Base-by-base conservation (phyloP, 2,797 vertebrate species). In the Enteromius unitaeniatus region DNA sequence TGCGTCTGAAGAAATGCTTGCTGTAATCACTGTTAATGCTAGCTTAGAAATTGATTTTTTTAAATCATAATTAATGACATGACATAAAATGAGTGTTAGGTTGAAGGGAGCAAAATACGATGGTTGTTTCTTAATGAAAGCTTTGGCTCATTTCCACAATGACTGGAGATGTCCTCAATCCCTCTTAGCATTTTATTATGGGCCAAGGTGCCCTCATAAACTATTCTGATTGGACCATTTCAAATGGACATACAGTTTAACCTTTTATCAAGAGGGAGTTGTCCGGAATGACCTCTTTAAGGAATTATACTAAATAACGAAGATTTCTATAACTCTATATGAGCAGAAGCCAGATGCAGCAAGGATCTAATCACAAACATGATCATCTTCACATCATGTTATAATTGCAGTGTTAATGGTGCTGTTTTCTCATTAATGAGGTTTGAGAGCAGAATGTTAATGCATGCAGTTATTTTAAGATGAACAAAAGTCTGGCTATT, bases 191-290 rank as follows among this genome's bases (percentile, higher is more conserved):
- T 81, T 86, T 73, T 79, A 81, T 83, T 83, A 85, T 55, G 81
- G 78, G 60, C 81, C 82, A 87, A 87, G 82, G 82, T 87, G 86
- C 74, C 86, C 86, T 58, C 73, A 87, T 87, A 86, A 86, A 85
- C 77, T 86, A 83, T 85, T 86, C 67, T 83, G 81, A 86, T 83
- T 83, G 76, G 62, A 69, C 51, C 21, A 7, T 69, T 86, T 83
- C 58, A 81, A 62, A 83, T 70, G 65, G 65, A 60, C 65, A 70
- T 77, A 47, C 70, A 40, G 42, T 76, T 75, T 67, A 76, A 82
- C 81, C 72, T 83, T 70, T 70, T 42, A n/a, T 76, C 45, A 19
- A 6, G 23, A 55, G 34, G 31, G 37, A 60, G 65, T 37, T 17
- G 64, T 70, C 51, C 4, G 23, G 40, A 60, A 67, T 26, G 23